Evolutionary conservation across 2,113 vertebrate genomes (phyloP), one percentile per base, ranked within the genome.

Genomic region (Xyliphius kryptos): DNA sequence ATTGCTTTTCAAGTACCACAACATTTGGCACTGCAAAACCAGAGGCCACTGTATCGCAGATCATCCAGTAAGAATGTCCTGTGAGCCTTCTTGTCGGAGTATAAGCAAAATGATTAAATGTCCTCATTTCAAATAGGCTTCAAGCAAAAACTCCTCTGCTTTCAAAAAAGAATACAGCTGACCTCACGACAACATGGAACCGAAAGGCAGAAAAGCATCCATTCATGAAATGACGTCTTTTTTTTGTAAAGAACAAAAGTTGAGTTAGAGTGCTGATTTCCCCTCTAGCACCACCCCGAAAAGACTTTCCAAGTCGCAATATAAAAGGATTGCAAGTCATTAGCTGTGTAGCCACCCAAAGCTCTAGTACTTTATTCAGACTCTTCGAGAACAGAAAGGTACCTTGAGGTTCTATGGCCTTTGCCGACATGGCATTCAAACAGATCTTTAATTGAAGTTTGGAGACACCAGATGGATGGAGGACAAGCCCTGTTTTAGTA

Each of bases 301-400:
- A 32, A 59, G 16, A 58, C 43, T 19, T 68, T 57, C 43, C 36
- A 40, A 21, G 58, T 21, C 19, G 20, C 32, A 16, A 15, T 44
- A 21, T 59, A 66, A 56, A 44, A 53, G 59, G 53, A 67, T 56
- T 53, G 54, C 21, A 40, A 51, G 16, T 44, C 43, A 56, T 57
- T 69, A 63, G 13, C 14, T 48, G 20, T 37, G 20, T 16, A 41
- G 17, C 21, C 16, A 63, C 14, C 60, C 14, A 54, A 37, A 49
- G 22, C 47, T 54, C 14, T 41, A 14, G 26, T 2, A 40, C 48
- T 40, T 66, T 61, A 47, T 37, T 48, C 22, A 21, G 51, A 43
- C 19, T 53, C 44, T 46, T n/a, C 2, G 19, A 62, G 50, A 36
- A 36, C n/a, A 49, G 17, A 46, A 56, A 56, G 50, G 63, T 37